These are phyloP conservation scores for Gymnothorax reevesii DNA, from an alignment of 2,797 vertebrate species.

Conservation along the genomic window DNA sequence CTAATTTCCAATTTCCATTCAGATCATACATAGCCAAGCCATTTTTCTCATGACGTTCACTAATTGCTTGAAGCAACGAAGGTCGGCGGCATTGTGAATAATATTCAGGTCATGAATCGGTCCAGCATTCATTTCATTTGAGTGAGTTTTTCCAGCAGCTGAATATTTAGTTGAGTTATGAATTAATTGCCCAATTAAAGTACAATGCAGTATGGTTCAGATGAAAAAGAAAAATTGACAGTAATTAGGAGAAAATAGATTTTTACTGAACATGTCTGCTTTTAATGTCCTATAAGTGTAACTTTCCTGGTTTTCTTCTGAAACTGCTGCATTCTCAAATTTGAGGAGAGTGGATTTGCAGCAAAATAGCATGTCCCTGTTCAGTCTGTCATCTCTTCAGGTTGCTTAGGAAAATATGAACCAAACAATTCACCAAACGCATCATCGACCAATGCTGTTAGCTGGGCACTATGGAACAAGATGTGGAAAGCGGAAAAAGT, in stretches of 20 bases:
- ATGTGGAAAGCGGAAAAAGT: too few relatives aligned
- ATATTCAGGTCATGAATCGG: not conserved
- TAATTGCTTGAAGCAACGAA: not conserved
- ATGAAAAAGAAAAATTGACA: not conserved
- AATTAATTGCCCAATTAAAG: not conserved
- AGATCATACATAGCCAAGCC: not conserved
- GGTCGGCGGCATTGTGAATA: not conserved
- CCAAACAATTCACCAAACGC: too few relatives aligned
- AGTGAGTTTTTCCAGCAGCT: not conserved
- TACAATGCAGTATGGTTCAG: not conserved
- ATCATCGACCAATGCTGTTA: too few relatives aligned
- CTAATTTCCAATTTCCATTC: not conserved
- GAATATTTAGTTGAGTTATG: not conserved
- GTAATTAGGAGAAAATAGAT: not conserved
- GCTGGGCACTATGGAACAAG: too few relatives aligned
- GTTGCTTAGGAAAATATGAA: not conserved
- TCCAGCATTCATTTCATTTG: not conserved
- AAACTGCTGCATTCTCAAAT: not conserved
- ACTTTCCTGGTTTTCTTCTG: not conserved
- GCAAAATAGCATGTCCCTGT: not conserved
- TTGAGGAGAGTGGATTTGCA: not conserved
- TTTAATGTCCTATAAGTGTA: not conserved
- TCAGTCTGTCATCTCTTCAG: constrained; percentile 24
- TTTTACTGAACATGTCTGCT: not conserved
- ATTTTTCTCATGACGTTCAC: not conserved